Evolutionary conservation across 2,888 invertebrate species (phyloP).

Genomic region (Diogma glabrata): DNA sequence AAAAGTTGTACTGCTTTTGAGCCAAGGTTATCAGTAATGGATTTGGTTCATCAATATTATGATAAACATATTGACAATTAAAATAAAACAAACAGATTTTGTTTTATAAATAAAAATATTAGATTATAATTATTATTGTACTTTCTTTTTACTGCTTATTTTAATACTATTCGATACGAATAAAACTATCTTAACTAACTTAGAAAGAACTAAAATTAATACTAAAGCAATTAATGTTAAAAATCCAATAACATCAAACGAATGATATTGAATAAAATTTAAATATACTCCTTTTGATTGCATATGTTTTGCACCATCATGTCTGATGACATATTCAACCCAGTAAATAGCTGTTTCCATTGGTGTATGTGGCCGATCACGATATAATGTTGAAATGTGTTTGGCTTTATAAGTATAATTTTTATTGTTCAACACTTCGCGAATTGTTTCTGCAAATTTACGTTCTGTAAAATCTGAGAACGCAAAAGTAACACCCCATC

Average conservation of each 20-base stretch:
- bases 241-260: constrained; percentile 32
- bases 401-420: constrained; percentile 24
- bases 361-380: constrained; percentile 37
- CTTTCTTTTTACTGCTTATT: no score
- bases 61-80: no score
- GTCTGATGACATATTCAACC: constrained; percentile 39
- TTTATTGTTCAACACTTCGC: constrained; percentile 18
- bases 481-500: constrained; percentile 33
- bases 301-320: constrained; percentile 37
- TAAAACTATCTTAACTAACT: no score
- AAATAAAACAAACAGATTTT: no score
- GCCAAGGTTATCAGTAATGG: no score
- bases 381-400: constrained; percentile 33
- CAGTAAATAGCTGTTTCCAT: constrained; percentile 39
- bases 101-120: no score
- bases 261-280: constrained; percentile 33
- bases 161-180: no score
- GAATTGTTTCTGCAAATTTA: constrained; percentile 23
- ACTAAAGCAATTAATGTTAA: background rate
- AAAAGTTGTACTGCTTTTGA: no score
- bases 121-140: no score
- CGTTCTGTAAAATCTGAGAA: constrained; percentile 28
- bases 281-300: constrained; percentile 35
- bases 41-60: no score
- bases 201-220: no score